Percentiles rank a stretch among this genome's conserved stretches.
Evolutionary conservation across 2,888 invertebrate species (phyloP).

Genomic region (Drosophila conformis): DNA sequence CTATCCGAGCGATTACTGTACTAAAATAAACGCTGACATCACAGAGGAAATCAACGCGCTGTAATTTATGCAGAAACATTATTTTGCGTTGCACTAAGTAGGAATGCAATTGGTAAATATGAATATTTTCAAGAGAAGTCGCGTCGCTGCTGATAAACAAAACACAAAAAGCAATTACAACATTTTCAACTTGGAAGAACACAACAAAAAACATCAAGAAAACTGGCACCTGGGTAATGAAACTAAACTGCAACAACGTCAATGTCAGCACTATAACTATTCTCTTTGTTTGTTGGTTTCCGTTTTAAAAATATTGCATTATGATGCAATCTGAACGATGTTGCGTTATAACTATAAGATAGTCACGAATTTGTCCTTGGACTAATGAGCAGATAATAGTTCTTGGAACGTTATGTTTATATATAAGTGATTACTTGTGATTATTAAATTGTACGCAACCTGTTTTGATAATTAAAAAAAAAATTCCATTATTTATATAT

Average conservation of each 20-base stretch:
- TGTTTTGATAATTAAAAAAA: constrained; percentile 4
- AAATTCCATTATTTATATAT: neutral
- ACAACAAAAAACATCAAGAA: neutral
- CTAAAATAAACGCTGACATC: constrained; percentile 14
- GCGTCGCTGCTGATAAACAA: constrained; percentile 23
- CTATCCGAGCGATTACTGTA: neutral
- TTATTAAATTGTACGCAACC: constrained; percentile 1
- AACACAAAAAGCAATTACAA: constrained; percentile 42
- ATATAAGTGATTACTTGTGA: neutral
- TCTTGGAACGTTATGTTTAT: constrained; percentile 8
- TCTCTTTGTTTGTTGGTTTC: neutral
- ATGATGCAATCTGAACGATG: constrained; percentile 36
- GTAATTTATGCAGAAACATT: neutral
- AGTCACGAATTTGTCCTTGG: constrained; percentile 29
- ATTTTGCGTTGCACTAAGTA: neutral
- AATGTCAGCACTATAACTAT: constrained; percentile 18
- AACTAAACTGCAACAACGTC: constrained; percentile 16
- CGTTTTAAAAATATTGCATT: constrained; percentile 12
- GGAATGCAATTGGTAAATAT: constrained; percentile 7
- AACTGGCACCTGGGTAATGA: constrained; percentile 25
- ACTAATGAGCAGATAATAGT: constrained; percentile 34
- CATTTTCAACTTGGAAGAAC: constrained; percentile 12
- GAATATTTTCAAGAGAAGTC: neutral
- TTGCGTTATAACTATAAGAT: constrained; percentile 17
- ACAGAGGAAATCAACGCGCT: neutral